Evolutionary conservation across 2,797 vertebrate genomes (phyloP).

Genomic region (Ambastaia sidthimunki): DNA sequence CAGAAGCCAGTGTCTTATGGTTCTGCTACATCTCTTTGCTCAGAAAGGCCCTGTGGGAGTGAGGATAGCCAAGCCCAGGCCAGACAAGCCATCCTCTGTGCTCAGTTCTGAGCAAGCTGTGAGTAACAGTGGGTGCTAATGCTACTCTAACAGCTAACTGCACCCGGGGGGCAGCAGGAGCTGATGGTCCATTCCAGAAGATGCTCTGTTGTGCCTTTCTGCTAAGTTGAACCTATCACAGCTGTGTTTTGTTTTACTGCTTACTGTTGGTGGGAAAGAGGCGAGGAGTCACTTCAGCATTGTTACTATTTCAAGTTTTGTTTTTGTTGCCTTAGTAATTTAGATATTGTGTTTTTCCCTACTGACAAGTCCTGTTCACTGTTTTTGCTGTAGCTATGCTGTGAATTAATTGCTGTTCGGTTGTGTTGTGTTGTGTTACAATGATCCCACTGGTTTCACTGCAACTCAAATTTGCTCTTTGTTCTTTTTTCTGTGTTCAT

Average conservation of each 20-base stretch:
- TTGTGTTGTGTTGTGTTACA: conserved; percentile 48
- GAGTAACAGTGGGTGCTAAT: conserved; percentile 55
- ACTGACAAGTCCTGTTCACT: conserved; percentile 47
- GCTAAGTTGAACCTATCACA: conserved; percentile 68
- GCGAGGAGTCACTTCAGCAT: conserved; percentile 25
- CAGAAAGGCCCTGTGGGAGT: conserved; percentile 72
- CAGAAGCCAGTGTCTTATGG: conserved; percentile 61
- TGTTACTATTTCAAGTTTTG: conserved; percentile 54
- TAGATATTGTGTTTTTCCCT: conserved; percentile 50
- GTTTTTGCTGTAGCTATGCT: conserved; percentile 49
- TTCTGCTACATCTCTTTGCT: conserved; percentile 66
- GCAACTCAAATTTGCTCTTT: conserved; percentile 16
- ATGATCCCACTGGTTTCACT: conserved; percentile 64
- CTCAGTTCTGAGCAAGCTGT: conserved; percentile 52
- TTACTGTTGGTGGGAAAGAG: conserved; percentile 41
- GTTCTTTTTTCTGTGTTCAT: conserved; percentile 1
- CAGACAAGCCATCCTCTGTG: conserved; percentile 57
- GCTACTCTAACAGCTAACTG: conserved; percentile 44
- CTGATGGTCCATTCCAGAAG: conserved; percentile 39
- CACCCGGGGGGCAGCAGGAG: conserved; percentile 41
- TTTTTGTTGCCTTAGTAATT: conserved; percentile 50
- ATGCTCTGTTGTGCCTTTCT: conserved; percentile 56
- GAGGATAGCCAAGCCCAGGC: conserved; percentile 58
- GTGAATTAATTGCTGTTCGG: conserved; percentile 52
- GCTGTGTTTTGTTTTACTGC: conserved; percentile 60